Conservation (phyloP, 2,888 invertebrate genomes). For the Sturmia bella region DNA sequence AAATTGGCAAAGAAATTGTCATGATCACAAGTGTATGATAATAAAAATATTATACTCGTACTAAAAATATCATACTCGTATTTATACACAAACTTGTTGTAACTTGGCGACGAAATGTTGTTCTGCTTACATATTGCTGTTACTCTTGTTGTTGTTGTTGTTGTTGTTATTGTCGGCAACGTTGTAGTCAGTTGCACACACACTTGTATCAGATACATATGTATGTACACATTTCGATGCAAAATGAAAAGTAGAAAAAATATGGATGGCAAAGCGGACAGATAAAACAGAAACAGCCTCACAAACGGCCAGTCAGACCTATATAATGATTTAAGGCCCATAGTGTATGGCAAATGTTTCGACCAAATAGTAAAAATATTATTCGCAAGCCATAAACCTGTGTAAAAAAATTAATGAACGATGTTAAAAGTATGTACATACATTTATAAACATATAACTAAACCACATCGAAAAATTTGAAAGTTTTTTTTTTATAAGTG, state of each 20-base stretch:
- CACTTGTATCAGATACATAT: slow-evolving; percentile 25
- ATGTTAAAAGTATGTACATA: no score
- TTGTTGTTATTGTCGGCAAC: slow-evolving; percentile 30
- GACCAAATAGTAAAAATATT: no score
- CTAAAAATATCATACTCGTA: slow-evolving; percentile 24
- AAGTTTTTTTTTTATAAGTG: no score
- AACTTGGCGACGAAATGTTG: slow-evolving; percentile 39
- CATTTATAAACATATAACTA: no score
- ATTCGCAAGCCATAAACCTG: no score
- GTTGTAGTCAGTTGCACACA: neutral
- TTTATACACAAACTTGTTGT: slow-evolving; percentile 18
- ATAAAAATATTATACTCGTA: slow-evolving; percentile 57
- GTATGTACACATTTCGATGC: slow-evolving; percentile 21
- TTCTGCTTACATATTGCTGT: slow-evolving; percentile 16
- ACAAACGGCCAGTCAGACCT: slow-evolving; percentile 4
- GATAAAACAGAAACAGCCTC: neutral
- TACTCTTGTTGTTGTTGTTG: slow-evolving; percentile 21
- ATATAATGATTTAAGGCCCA: slow-evolving; percentile 15
- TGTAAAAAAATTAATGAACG: no score
- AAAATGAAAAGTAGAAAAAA: slow-evolving; percentile 1
- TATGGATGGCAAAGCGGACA: neutral
- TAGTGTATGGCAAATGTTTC: no score
- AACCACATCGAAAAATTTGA: no score
- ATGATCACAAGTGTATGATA: slow-evolving; percentile 75
- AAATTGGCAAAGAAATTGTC: slow-evolving; percentile 79